Percentiles rank a stretch among this genome's conserved stretches.
phyloP scores from a whole-genome alignment of 2,113 vertebrate genomes.

The Sclerurus mexicanus region DNA sequence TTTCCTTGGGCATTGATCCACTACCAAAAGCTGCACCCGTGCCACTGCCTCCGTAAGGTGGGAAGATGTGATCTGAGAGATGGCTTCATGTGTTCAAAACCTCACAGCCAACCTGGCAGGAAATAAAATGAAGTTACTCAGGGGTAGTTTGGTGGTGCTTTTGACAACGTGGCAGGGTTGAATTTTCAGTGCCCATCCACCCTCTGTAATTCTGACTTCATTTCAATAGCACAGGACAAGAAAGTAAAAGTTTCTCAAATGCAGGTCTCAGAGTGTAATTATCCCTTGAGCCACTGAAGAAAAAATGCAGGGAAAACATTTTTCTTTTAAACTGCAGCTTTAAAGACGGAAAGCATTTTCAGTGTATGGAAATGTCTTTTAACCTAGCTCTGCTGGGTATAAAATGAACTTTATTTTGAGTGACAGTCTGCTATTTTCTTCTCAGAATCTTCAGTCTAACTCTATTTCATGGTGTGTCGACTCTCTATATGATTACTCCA shows the following conservation, averaged over 20 bases:
- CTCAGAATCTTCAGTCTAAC: constrained; percentile 80
- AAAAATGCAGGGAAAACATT: neutral
- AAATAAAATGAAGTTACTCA: neutral
- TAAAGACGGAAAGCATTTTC: constrained; percentile 27
- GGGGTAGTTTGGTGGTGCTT: neutral
- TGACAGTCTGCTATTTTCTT: constrained; percentile 80
- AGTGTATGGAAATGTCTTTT: constrained; percentile 40
- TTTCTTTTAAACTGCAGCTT: constrained; percentile 5
- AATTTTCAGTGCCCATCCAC: neutral
- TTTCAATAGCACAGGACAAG: neutral
- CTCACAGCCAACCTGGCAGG: neutral
- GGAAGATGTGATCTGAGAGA: neutral
- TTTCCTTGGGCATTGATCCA: neutral
- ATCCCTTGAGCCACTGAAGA: neutral
- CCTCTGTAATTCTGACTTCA: neutral
- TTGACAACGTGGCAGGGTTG: neutral
- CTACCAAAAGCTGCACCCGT: neutral
- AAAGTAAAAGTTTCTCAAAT: neutral
- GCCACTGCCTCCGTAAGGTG: neutral
- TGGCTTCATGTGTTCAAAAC: neutral
- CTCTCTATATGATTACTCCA: constrained; percentile 83
- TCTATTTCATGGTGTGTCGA: constrained; percentile 87
- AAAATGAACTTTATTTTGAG: constrained; percentile 79
- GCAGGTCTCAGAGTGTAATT: neutral
- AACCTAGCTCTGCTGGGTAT: constrained; percentile 67